A percentile compares a stretch with the other conserved stretches of the same genome.
Conservation (phyloP, 2,113 vertebrate species). For the Colius striatus region DNA sequence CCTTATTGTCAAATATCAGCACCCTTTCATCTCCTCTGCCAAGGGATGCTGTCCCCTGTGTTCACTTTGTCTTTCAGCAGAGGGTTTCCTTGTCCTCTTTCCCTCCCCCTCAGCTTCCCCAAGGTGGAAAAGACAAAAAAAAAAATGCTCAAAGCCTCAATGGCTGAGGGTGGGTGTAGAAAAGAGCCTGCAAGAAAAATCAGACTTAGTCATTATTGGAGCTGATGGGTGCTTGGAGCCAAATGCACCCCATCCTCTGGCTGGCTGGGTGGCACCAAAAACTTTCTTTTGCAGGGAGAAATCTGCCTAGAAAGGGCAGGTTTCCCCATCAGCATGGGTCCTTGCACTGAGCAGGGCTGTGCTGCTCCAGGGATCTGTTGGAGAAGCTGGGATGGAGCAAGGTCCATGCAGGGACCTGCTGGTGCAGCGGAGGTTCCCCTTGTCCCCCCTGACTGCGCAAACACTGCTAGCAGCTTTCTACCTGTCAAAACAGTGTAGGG, state of each 20-base stretch:
- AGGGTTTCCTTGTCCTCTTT: neutral
- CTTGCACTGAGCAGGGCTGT: neutral
- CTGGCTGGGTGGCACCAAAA: neutral
- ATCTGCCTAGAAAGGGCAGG: neutral
- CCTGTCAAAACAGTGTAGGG: neutral
- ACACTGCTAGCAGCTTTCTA: neutral
- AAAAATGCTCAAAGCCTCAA: neutral
- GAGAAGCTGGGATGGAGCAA: neutral
- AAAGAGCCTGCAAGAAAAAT: neutral
- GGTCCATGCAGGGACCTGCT: neutral
- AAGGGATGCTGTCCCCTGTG: neutral
- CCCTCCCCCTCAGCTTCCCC: neutral
- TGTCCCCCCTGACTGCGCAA: fast-evolving
- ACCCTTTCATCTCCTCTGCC: slow-evolving; percentile 65
- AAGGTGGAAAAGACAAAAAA: neutral
- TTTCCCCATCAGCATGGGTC: neutral
- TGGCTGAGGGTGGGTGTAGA: neutral
- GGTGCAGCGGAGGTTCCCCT: fast-evolving
- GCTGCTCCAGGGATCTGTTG: neutral
- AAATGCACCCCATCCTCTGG: fast-evolving
- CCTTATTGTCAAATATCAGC: neutral
- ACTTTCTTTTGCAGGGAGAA: neutral
- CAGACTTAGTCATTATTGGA: neutral
- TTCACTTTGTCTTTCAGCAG: neutral
- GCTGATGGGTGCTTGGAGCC: neutral